Base-by-base conservation (phyloP, 2,113 vertebrate species). In the Psilopsiagon aurifrons region DNA sequence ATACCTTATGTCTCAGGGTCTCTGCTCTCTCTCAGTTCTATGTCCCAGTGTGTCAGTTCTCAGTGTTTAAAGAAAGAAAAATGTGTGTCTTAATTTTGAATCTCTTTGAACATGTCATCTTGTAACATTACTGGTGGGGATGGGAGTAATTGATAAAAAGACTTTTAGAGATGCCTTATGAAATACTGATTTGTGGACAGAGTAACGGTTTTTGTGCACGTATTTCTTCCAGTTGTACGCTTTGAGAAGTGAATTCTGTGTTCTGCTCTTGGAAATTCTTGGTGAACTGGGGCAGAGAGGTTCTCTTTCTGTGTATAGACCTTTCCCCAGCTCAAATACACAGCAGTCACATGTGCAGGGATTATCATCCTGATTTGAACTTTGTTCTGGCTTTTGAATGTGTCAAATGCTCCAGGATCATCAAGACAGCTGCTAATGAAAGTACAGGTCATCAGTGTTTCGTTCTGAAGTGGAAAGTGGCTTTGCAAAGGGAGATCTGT, bases 281-380 rank as follows among this genome's bases (percentile, higher is more conserved):
- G 35, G 44, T 83, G 68, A 88, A 70, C 59, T 4, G 18, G 54
- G 25, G 7, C 29, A 51, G 27, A 28, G 19, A 76, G 17, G 20
- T 66, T 80, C 71, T 64, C 14, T 41, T 52, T 44, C 44, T 51
- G 4, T 15, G 3, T 67, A 12, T 52, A 62, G n/a, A 25, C 68
- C 23, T 84, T 91, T 90, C 35, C 28, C 39, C 35, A 46, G 46
- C 51, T 92, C 31, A 55, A 0, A 31, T 75, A 68, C 28, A 47
- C 17, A 39, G 24, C 73, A 81, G 76, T 95, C 33, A 55, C 69
- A n/a, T 78, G 51, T 43, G 33, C 43, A 39, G 62, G 41, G 60
- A 55, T 94, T 86, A 68, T 94, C 73, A 39, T 44, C 29, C 63
- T 71, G 29, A 23, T 47, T 71, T 95, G 94, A 93, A 94, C 91